phyloP scores from a whole-genome alignment of 1,140 invertebrate genomes.

The Trichomalopsis sarcophagae region DNA sequence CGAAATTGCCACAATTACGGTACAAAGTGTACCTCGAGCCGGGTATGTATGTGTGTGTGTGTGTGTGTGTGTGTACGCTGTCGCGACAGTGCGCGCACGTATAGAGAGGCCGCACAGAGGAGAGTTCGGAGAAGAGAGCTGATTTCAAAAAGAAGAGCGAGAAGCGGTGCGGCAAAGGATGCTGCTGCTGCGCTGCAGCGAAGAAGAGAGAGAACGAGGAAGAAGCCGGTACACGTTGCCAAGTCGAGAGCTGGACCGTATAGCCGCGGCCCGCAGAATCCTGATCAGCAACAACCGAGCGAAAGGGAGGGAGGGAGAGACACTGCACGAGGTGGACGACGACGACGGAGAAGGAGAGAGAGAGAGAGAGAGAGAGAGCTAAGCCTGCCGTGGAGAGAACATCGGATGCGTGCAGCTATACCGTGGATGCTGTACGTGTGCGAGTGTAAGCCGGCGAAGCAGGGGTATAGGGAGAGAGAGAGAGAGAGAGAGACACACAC shows the following conservation, averaged over 20 bases:
- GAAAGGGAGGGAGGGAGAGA: constrained; percentile 33
- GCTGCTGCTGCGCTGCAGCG: not conserved
- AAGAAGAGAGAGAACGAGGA: constrained; percentile 44
- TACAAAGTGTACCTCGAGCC: not conserved
- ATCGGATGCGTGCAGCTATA: constrained; percentile 34
- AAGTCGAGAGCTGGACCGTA: constrained; percentile 53
- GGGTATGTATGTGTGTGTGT: not conserved
- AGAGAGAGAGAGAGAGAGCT: constrained; percentile 29
- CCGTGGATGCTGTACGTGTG: constrained; percentile 4
- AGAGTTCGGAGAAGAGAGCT: constrained; percentile 18
- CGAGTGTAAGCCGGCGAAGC: not conserved
- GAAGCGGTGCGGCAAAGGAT: not conserved
- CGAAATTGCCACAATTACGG: constrained; percentile 9
- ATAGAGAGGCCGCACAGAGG: not conserved
- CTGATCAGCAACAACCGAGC: constrained; percentile 41
- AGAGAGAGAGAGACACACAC: not conserved
- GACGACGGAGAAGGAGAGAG: not conserved
- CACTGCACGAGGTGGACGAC: not conserved
- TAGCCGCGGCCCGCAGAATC: constrained; percentile 25
- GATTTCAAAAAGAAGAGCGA: constrained; percentile 27
- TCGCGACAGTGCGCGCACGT: not conserved
- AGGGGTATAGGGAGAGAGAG: constrained; percentile 9
- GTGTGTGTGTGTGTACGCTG: not conserved
- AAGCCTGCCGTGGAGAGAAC: constrained; percentile 32
- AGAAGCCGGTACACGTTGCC: constrained; percentile 50